These are phyloP conservation scores for Scomber colias DNA, from an alignment of 2,113 vertebrate species.

Conservation along the genomic window DNA sequence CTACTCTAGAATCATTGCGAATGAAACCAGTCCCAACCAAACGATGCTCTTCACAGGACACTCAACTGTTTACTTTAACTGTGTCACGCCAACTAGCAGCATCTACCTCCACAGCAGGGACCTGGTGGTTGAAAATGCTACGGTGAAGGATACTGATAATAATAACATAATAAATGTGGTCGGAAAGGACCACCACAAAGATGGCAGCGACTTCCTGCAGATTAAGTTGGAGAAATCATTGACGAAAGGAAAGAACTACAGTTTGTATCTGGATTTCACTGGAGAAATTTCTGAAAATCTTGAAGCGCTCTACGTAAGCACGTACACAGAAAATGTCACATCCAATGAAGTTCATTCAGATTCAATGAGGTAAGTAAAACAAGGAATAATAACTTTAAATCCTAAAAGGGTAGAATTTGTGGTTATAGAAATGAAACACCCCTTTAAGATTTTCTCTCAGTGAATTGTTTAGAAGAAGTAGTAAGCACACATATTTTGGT, in stretches of 20 bases:
- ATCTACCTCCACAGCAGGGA: constrained; percentile 91
- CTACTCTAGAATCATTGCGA: neutral
- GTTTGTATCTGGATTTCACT: constrained; percentile 78
- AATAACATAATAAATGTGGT: too few relatives aligned
- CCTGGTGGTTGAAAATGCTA: constrained; percentile 69
- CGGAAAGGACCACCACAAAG: constrained; percentile 2
- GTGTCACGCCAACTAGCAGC: constrained; percentile 71
- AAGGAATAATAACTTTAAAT: neutral
- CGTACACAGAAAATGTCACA: constrained; percentile 73
- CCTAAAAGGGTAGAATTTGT: neutral
- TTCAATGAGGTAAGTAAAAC: constrained; percentile 65
- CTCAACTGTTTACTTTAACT: constrained; percentile 77
- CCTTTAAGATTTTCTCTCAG: neutral
- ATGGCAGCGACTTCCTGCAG: constrained; percentile 85
- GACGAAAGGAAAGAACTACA: constrained; percentile 66
- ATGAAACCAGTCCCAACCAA: constrained; percentile 60
- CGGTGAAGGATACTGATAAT: constrained; percentile 24
- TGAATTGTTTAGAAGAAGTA: too few relatives aligned
- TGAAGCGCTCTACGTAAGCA: constrained; percentile 88
- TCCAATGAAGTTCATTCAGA: constrained; percentile 5
- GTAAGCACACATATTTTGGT: too few relatives aligned
- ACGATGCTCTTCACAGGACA: constrained; percentile 82
- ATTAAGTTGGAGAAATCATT: constrained; percentile 57
- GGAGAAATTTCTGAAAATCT: constrained; percentile 84
- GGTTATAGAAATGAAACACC: neutral